Evolutionary conservation across 2,888 invertebrate species (phyloP), one percentile per base, ranked within the genome.

Genomic region (Dicyrtoma fusca): DNA sequence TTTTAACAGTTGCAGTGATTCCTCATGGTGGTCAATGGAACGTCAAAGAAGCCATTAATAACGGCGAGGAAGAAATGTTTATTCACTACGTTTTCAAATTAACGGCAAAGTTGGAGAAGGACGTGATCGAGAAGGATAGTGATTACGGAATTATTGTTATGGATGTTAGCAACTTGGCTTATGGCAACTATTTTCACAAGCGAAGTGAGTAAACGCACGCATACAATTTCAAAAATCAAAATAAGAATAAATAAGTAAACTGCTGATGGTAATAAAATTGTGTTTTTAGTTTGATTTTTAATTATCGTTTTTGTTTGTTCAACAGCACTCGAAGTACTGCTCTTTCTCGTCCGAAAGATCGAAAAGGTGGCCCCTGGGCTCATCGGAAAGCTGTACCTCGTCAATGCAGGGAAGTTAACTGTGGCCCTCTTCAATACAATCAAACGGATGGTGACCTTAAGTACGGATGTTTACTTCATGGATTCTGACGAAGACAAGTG

Each of bases 11-110:
- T 23, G 69, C 69, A 13, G 57, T 69, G 57, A 69, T 69, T 21
- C 57, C 69, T 26, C 69, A 57, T 19, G 71, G 65, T 1, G 71
- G 71, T 1, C 17, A 57, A 19, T 71, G 71, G 71, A 71, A 71
- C 45, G 6, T 71, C 10, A 71, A 71, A 42, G 25, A 71, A 49
- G 65, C 65, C 1, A 71, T 71, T 17, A 55, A 69, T 21, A 59
- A 61, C 1, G 69, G 69, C 1, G 25, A 59, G n/a, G 69, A 69
- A n/a, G 69, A 69, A 2, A 59, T 69, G 61, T 69, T 69, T 25
- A 34, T 61, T 13, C 61, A 44, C n/a, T 69, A 69, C 23, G 61
- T 69, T 3, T 23, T 69, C 45, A 69, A 69, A 61, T 26, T 69
- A 1, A 47, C 69, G 1, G 17, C 23, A 4, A 45, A 13, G 10